A percentile compares a stretch with the other conserved stretches of the same genome.
phyloP scores from a whole-genome alignment of 2,888 invertebrate species.

The Scelioninae gen. 1 region DNA sequence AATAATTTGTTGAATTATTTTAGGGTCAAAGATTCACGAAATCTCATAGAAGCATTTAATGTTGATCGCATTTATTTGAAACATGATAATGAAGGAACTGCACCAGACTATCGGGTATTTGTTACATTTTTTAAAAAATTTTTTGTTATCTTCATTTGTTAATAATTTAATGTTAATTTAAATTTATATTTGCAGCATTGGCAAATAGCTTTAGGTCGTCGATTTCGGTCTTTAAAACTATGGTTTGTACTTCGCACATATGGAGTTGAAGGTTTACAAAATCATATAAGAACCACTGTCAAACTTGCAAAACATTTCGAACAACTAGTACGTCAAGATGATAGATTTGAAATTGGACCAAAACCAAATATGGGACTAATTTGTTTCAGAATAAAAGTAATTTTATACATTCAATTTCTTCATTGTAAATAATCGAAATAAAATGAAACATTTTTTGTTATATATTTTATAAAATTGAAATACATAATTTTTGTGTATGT shows the following conservation, averaged over 20 bases:
- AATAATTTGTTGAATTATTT: slow-evolving; percentile 18
- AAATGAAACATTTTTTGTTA: neutral
- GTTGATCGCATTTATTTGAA: slow-evolving; percentile 95
- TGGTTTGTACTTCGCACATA: slow-evolving; percentile 95
- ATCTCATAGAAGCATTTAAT: slow-evolving; percentile 93
- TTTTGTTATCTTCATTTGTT: too few relatives aligned
- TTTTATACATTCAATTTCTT: too few relatives aligned
- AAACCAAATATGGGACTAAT: slow-evolving; percentile 92
- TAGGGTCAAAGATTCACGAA: slow-evolving; percentile 89
- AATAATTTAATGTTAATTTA: neutral
- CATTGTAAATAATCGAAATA: neutral
- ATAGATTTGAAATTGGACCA: slow-evolving; percentile 91
- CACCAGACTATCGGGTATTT: slow-evolving; percentile 87
- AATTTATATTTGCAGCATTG: slow-evolving; percentile 88
- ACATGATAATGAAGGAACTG: slow-evolving; percentile 88
- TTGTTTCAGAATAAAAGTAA: slow-evolving; percentile 93
- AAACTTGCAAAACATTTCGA: slow-evolving; percentile 92
- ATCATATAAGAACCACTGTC: slow-evolving; percentile 90
- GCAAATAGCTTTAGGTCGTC: slow-evolving; percentile 94
- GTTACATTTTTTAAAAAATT: neutral
- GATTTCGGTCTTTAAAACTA: slow-evolving; percentile 95
- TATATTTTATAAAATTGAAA: neutral
- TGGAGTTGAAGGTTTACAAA: slow-evolving; percentile 92
- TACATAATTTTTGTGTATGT: too few relatives aligned
- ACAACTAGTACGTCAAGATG: slow-evolving; percentile 88